Base-by-base conservation (phyloP, 2,797 vertebrate genomes). In the Babyrousa celebensis region DNA sequence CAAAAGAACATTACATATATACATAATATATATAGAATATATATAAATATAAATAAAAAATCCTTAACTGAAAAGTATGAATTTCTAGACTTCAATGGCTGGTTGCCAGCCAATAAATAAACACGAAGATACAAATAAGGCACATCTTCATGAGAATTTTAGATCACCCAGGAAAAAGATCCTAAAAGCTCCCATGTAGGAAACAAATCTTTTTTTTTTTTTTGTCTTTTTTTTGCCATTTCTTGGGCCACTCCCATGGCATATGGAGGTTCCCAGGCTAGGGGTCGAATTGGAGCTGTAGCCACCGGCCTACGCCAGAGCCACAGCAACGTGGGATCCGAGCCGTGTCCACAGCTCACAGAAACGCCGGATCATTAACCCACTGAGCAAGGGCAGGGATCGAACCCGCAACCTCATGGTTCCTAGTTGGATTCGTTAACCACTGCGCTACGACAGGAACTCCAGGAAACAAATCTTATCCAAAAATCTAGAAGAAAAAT, bases 11-110 rank as follows among this genome's bases (percentile, higher is more conserved):
- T 16, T 54, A 16, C 27, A 71, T 60, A 32, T 14, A 56, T 32
- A n/a, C 18, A 56, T 32, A 56, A 20, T 78, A 43, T 36, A 71
- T 58, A 40, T 48, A 48, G 43, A 48, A 48, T 5, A 43, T 40
- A 86, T 27, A 60, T 40, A 36, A 80, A 63, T 68, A 62, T n/a
- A 68, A 92, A 74, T n/a, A 89, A 67, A 89, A 67, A 40, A 58
- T 52, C 20, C 23, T 16, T 62, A 52, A 8, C 15, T 60, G 23
- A 83, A 94, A 85, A 32, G 60, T 25, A 54, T 1, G 21, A 18
- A 70, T 67, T 82, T 92, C 48, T 60, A 95, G 36, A 60, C 1
- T n/a, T 75, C 23, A 83, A n/a, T 60, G 68, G 25, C 36, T 43
- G 21, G 7, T 75, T 70, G 11, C n/a, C 40, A 87, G 16, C 1